phyloP scores from a whole-genome alignment of 2,888 invertebrate genomes.

The Oscheius sp. region DNA sequence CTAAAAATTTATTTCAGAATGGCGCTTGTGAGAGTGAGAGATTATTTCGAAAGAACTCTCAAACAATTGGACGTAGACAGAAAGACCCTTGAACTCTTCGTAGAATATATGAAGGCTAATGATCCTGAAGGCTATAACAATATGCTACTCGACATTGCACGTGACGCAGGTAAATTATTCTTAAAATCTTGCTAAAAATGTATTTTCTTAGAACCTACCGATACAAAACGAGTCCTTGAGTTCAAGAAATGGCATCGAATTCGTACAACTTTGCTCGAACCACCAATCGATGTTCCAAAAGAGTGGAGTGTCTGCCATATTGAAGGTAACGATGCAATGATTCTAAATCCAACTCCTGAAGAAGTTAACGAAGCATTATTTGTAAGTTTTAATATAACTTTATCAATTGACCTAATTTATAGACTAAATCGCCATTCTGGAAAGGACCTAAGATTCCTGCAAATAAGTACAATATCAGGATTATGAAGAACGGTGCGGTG shows the following conservation, averaged over 20 bases:
- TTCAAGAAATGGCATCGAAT: conserved; percentile 7
- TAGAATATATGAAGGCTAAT: background rate
- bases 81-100: background rate
- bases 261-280: conserved; percentile 7
- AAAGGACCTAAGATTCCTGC: conserved; percentile 1
- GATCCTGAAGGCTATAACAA: conserved; percentile 19
- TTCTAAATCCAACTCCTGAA: conserved; percentile 4
- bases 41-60: background rate
- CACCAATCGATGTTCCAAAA: conserved; percentile 8
- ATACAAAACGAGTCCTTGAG: background rate
- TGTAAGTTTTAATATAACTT: background rate
- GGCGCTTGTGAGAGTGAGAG: background rate
- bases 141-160: conserved; percentile 1
- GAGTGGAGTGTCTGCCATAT: background rate
- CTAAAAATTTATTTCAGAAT: background rate
- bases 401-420: background rate
- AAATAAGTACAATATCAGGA: background rate
- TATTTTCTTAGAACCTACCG: conserved; percentile 4
- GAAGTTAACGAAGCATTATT: background rate
- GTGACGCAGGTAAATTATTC: background rate
- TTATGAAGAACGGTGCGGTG: background rate
- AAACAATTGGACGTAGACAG: background rate
- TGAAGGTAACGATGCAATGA: background rate
- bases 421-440: conserved; percentile 27
- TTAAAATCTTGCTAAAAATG: background rate